A percentile compares a stretch with the other conserved stretches of the same genome.
Evolutionary conservation across 2,113 vertebrate species (phyloP).

Genomic region (Phyllostomus hastatus): DNA sequence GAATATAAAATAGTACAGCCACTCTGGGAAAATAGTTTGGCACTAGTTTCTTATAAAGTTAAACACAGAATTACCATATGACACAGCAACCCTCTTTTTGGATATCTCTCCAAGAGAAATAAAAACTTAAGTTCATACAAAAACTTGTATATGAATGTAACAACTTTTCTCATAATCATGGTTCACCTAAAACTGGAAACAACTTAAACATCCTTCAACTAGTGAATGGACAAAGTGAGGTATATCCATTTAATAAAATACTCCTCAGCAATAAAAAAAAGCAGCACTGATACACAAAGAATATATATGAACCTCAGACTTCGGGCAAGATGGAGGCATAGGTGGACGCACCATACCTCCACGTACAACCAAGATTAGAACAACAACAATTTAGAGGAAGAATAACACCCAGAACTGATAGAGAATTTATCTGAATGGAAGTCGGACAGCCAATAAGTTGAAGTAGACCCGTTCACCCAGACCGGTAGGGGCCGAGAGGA

Average conservation of each 20-base stretch:
- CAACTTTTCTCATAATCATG: slow-evolving; percentile 20
- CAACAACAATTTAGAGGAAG: too few species aligned
- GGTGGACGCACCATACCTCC: too few species aligned
- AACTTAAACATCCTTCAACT: not conserved
- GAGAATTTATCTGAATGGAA: too few species aligned
- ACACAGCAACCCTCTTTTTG: not conserved
- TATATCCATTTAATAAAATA: not conserved
- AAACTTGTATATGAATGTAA: not conserved
- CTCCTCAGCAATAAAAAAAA: not conserved
- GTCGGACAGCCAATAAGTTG: too few species aligned
- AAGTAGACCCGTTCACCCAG: too few species aligned
- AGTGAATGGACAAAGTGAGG: not conserved
- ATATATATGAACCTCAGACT: not conserved
- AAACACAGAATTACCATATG: not conserved
- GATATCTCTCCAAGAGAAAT: slow-evolving; percentile 14
- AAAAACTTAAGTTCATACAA: slow-evolving; percentile 3
- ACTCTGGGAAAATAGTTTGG: not conserved
- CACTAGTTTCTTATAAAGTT: not conserved
- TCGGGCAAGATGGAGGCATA: too few species aligned
- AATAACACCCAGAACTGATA: too few species aligned
- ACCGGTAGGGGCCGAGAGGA: too few species aligned
- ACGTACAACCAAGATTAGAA: too few species aligned
- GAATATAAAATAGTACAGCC: slow-evolving; percentile 11
- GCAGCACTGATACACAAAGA: not conserved
- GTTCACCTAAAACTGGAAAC: not conserved